phyloP scores from a whole-genome alignment of 2,797 vertebrate genomes.

The Amphiprion clarkii region DNA sequence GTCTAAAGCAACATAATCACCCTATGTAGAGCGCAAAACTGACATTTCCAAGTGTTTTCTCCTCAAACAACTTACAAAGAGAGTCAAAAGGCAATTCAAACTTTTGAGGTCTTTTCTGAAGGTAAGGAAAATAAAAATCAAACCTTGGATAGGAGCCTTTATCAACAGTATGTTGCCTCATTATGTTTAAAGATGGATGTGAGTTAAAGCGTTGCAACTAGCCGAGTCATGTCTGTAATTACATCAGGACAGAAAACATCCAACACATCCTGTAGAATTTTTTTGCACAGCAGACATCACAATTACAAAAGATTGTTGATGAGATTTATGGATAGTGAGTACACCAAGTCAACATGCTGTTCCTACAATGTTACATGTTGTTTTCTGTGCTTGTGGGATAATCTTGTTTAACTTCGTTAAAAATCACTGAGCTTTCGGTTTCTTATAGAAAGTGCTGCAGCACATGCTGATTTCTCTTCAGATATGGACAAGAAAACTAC shows the following conservation, averaged over 20 bases:
- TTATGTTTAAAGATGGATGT: no score
- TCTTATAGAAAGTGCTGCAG: not conserved
- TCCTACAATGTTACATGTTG: not conserved
- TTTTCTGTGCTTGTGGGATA: not conserved
- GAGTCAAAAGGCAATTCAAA: not conserved
- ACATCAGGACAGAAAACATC: not conserved
- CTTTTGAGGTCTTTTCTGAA: not conserved
- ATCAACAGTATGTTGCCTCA: no score
- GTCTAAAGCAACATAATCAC: not conserved
- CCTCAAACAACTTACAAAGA: not conserved
- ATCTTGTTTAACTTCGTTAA: not conserved
- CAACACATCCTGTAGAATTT: not conserved
- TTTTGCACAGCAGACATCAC: not conserved
- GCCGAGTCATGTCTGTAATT: constrained; percentile 5
- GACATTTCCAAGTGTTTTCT: no score
- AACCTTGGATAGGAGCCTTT: no score
- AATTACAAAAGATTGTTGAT: not conserved
- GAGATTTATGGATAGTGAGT: not conserved
- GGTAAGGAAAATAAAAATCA: no score
- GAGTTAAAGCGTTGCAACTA: not conserved
- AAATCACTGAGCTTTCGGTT: not conserved
- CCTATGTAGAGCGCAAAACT: not conserved
- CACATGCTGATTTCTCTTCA: no score
- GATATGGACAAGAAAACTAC: not conserved
- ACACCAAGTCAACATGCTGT: not conserved